These are phyloP conservation scores for Morpho achilles DNA, from an alignment of 2,888 invertebrate species.

Conservation along the genomic window DNA sequence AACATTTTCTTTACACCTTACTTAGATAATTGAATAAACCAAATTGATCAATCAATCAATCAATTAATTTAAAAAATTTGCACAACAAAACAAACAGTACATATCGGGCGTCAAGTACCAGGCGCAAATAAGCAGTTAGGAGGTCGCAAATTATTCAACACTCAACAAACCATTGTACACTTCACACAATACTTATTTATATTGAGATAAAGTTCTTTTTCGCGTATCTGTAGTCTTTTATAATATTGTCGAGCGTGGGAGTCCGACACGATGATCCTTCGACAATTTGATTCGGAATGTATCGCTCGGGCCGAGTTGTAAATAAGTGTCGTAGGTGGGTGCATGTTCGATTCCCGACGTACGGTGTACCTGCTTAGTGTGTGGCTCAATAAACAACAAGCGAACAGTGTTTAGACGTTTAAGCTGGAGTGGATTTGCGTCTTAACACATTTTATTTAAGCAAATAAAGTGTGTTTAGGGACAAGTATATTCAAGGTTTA, in stretches of 20 bases:
- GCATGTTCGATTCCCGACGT: slow-evolving; percentile 55
- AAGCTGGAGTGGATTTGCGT: slow-evolving; percentile 25
- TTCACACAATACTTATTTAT: slow-evolving; percentile 18
- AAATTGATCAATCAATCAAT: slow-evolving; percentile 3
- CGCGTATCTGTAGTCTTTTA: not conserved
- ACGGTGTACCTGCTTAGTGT: slow-evolving; percentile 46
- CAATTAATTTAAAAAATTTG: not conserved
- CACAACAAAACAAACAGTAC: slow-evolving; percentile 6
- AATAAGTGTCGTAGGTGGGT: slow-evolving; percentile 64
- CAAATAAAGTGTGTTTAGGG: slow-evolving; percentile 7
- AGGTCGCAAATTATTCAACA: slow-evolving; percentile 59
- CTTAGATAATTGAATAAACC: no score
- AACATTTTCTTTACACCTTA: no score
- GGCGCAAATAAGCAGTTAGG: slow-evolving; percentile 53
- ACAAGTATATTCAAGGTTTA: not conserved
- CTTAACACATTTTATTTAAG: slow-evolving; percentile 24
- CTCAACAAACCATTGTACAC: slow-evolving; percentile 25
- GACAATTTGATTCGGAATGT: slow-evolving; percentile 72
- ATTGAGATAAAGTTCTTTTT: slow-evolving; percentile 35
- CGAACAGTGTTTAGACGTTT: slow-evolving; percentile 29
- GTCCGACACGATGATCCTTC: slow-evolving; percentile 64
- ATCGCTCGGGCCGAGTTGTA: slow-evolving; percentile 58
- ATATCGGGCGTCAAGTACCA: slow-evolving; percentile 40
- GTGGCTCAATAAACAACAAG: slow-evolving; percentile 42
- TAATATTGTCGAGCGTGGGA: slow-evolving; percentile 51